phyloP scores from a whole-genome alignment of 2,888 invertebrate species.

The Brenthis ino region DNA sequence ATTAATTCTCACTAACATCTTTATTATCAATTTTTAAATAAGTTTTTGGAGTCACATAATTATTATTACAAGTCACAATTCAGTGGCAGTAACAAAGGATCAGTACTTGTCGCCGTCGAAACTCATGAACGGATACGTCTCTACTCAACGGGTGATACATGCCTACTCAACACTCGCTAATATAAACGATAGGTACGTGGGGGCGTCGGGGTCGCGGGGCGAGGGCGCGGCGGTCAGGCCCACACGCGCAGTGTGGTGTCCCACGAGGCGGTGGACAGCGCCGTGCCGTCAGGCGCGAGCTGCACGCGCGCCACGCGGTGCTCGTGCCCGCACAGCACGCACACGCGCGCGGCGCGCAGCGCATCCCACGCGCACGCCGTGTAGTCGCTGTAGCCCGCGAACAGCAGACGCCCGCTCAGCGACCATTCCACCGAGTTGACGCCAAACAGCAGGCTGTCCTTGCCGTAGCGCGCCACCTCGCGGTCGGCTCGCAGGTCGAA shows the following conservation, averaged over 20 bases:
- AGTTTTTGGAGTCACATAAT: constrained; percentile 4
- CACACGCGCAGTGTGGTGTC: constrained; percentile 75
- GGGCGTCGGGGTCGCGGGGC: neutral
- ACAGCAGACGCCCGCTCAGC: constrained; percentile 95
- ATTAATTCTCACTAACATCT: constrained; percentile 79
- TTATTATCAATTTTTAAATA: constrained; percentile 18
- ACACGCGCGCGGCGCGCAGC: constrained; percentile 94
- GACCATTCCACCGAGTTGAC: constrained; percentile 98
- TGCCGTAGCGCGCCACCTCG: constrained; percentile 96
- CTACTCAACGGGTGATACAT: neutral
- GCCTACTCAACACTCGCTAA: neutral
- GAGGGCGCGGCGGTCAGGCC: constrained; percentile 24
- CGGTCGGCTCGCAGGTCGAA: constrained; percentile 99
- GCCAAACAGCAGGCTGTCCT: constrained; percentile 98
- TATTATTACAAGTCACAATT: neutral
- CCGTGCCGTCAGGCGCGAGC: constrained; percentile 98
- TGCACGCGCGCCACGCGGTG: constrained; percentile 95
- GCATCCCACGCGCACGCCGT: constrained; percentile 99
- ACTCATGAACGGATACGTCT: constrained; percentile 83
- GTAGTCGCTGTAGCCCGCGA: constrained; percentile 99
- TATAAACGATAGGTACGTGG: neutral
- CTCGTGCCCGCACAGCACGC: constrained; percentile 97
- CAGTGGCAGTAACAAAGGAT: constrained; percentile 19
- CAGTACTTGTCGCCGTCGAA: constrained; percentile 81
- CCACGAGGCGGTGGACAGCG: constrained; percentile 98